Evolutionary conservation across 2,113 vertebrate species (phyloP).

Genomic region (Poeciliopsis occidentalis): DNA sequence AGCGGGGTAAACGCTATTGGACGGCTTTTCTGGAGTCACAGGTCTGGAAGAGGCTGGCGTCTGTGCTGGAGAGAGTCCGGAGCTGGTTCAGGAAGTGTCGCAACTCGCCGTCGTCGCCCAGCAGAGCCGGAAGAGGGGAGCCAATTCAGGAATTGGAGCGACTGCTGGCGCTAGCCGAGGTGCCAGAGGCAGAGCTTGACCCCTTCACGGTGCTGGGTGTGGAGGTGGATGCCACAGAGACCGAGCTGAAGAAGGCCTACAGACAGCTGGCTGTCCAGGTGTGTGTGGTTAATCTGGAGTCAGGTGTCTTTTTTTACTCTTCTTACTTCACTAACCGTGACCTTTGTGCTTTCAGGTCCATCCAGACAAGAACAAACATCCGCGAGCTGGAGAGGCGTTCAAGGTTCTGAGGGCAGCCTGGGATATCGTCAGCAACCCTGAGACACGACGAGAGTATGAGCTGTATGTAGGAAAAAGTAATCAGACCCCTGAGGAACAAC

Average conservation of each 20-base stretch:
- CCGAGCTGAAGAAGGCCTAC: constrained; percentile 90
- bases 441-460: constrained; percentile 88
- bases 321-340: constrained; percentile 28
- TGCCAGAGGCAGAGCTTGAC: constrained; percentile 91
- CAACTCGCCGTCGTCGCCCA: constrained; percentile 67
- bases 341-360: constrained; percentile 84
- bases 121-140: constrained; percentile 66
- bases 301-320: not conserved
- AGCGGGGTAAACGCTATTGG: constrained; percentile 75
- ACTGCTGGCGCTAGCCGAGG: constrained; percentile 85
- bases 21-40: constrained; percentile 75
- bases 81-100: constrained; percentile 57
- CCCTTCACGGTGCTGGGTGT: constrained; percentile 91
- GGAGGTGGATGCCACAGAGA: constrained; percentile 85
- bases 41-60: constrained; percentile 71
- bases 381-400: constrained; percentile 92
- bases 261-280: constrained; percentile 87
- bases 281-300: not conserved
- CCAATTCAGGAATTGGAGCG: constrained; percentile 86
- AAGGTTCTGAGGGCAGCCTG: constrained; percentile 94
- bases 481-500: not conserved
- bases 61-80: constrained; percentile 50
- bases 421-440: constrained; percentile 94
- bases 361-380: constrained; percentile 95
- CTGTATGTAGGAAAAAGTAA: constrained; percentile 82